Percentiles rank a stretch among this genome's conserved stretches.
These are phyloP conservation scores for Neocrepidodera transversa DNA, from an alignment of 2,888 invertebrate species.

Conservation along the genomic window DNA sequence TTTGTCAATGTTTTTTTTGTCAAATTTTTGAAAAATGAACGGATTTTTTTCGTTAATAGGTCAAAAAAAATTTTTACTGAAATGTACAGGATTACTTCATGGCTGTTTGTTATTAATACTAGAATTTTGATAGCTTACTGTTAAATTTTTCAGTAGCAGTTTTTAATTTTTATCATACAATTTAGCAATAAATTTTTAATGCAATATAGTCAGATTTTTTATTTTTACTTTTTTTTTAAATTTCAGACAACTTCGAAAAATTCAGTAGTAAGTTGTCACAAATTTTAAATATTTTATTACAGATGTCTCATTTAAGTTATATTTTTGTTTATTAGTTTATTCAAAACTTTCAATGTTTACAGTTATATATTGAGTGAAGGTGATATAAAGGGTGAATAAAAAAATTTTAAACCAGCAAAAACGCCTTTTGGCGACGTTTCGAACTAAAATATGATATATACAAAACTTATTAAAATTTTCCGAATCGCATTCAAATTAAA, in stretches of 20 bases:
- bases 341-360: no score
- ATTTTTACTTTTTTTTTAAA: not conserved
- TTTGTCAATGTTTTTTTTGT: not conserved
- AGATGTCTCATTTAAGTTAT: not conserved
- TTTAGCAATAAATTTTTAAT: constrained; percentile 1
- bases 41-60: no score
- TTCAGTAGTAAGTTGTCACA: not conserved
- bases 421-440: no score
- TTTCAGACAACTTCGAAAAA: not conserved
- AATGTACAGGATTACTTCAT: not conserved
- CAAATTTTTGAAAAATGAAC: not conserved
- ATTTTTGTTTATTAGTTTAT: no score
- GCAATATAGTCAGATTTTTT: not conserved
- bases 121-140: not conserved
- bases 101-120: not conserved
- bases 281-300: no score
- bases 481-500: no score
- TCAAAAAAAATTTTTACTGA: not conserved
- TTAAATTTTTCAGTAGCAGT: not conserved
- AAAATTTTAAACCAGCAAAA: no score
- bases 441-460: no score
- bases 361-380: no score
- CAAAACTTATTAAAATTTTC: no score
- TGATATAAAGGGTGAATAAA: no score
- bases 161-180: not conserved